Evolutionary conservation across 1,140 invertebrate species (phyloP).

Genomic region (Phocides pigmalion): DNA sequence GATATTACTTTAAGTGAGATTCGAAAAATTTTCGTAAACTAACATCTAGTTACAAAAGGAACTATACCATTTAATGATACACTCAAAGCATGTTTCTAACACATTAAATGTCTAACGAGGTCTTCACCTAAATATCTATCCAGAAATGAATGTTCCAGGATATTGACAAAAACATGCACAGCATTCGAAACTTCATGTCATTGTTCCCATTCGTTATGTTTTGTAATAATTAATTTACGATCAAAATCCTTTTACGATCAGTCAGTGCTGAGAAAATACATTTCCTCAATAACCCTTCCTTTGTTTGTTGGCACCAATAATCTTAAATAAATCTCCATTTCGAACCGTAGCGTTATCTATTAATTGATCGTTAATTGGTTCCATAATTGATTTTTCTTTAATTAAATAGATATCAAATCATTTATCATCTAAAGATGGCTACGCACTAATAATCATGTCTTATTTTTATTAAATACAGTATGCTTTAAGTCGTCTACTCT

Average conservation of each 20-base stretch:
- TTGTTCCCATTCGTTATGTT: slow-evolving; percentile 20
- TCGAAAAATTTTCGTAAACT: slow-evolving; percentile 20
- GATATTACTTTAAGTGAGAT: slow-evolving; percentile 38
- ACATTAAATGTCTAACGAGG: too few relatives aligned
- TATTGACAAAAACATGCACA: slow-evolving; percentile 3
- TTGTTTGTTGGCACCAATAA: slow-evolving; percentile 14
- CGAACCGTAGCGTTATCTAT: background rate
- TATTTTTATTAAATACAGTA: slow-evolving; percentile 5
- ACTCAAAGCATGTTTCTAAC: background rate
- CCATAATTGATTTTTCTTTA: background rate
- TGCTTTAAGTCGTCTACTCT: background rate
- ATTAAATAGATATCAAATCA: background rate
- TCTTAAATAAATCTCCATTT: background rate
- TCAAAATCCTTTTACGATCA: slow-evolving; percentile 15
- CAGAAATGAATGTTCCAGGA: slow-evolving; percentile 17
- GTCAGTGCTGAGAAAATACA: too few relatives aligned
- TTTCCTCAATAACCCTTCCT: slow-evolving; percentile 5
- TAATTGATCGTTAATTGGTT: slow-evolving; percentile 9
- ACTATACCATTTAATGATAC: slow-evolving; percentile 16
- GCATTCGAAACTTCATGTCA: slow-evolving; percentile 11
- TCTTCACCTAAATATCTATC: background rate
- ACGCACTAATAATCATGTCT: background rate
- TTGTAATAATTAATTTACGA: slow-evolving; percentile 10
- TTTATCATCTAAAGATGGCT: background rate
- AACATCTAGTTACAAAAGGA: slow-evolving; percentile 37